These are phyloP conservation scores for Eumacrocentrus americanus DNA, from an alignment of 2,888 invertebrate genomes.

Conservation along the genomic window DNA sequence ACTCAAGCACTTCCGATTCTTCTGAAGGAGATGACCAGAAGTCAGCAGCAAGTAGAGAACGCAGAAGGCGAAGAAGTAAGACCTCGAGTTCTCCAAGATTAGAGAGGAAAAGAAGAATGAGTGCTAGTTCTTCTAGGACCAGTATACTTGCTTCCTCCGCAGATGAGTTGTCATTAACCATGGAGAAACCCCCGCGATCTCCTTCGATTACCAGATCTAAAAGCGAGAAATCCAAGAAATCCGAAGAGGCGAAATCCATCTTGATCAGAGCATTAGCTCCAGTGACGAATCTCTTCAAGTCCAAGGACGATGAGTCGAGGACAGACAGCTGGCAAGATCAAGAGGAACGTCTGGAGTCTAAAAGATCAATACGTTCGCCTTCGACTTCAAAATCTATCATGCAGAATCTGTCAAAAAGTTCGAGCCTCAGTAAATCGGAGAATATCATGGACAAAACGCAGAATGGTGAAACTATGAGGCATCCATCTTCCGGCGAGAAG, in stretches of 20 bases:
- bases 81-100: conserved; percentile 42
- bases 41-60: conserved; percentile 22
- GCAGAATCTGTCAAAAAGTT: conserved; percentile 42
- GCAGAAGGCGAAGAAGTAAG: conserved; percentile 38
- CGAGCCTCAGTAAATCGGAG: conserved; percentile 38
- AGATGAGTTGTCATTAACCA: conserved; percentile 66
- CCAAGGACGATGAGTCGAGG: conserved; percentile 59
- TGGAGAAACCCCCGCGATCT: conserved; percentile 65
- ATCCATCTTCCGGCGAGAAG: conserved; percentile 51
- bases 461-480: conserved; percentile 28
- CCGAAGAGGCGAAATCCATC: conserved; percentile 68
- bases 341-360: conserved; percentile 42
- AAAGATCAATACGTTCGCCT: conserved; percentile 37
- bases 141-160: conserved; percentile 63
- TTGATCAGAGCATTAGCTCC: conserved; percentile 62
- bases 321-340: conserved; percentile 29
- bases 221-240: conserved; percentile 60
- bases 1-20: conserved; percentile 60
- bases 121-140: conserved; percentile 63
- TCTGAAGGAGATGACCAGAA: conserved; percentile 46
- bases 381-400: conserved; percentile 40
- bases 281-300: conserved; percentile 76
- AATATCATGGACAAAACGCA: conserved; percentile 37
- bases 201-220: conserved; percentile 62
- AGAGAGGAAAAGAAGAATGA: conserved; percentile 45